Percentiles rank a stretch among this genome's conserved stretches.
Conservation (phyloP, 2,797 vertebrate genomes). For the Dromococcyx pavoninus region DNA sequence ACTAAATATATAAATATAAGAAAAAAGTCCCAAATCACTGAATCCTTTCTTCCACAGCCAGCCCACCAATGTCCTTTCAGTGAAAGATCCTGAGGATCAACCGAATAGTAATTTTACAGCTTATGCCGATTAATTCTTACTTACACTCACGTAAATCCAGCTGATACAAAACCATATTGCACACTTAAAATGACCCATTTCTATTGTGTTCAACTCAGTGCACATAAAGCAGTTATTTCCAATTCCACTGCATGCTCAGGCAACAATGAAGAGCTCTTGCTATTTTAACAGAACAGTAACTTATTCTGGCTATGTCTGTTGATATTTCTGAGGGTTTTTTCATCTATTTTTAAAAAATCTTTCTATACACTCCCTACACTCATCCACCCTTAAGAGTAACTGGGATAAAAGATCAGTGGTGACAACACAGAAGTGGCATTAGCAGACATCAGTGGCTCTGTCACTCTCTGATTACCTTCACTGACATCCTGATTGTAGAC, state of each 20-base stretch:
- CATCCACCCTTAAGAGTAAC: background rate
- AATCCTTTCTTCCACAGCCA: background rate
- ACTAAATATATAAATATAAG: background rate
- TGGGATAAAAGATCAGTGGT: background rate
- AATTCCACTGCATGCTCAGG: background rate
- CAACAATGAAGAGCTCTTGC: background rate
- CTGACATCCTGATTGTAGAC: conserved; percentile 92
- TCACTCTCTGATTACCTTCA: conserved; percentile 83
- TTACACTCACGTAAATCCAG: background rate
- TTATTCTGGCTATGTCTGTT: background rate
- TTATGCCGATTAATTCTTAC: background rate
- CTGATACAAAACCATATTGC: background rate
- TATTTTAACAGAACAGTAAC: background rate
- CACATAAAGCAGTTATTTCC: background rate
- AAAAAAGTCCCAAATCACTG: background rate
- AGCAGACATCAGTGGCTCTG: background rate
- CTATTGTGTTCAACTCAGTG: background rate
- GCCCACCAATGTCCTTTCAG: background rate
- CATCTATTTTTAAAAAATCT: background rate
- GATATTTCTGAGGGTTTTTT: background rate
- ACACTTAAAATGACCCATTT: background rate
- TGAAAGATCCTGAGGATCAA: background rate
- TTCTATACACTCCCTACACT: background rate
- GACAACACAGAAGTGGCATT: background rate
- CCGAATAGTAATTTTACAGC: background rate